Base-by-base conservation (phyloP, 2,797 vertebrate genomes). In the Tenualosa thibaudeaui region DNA sequence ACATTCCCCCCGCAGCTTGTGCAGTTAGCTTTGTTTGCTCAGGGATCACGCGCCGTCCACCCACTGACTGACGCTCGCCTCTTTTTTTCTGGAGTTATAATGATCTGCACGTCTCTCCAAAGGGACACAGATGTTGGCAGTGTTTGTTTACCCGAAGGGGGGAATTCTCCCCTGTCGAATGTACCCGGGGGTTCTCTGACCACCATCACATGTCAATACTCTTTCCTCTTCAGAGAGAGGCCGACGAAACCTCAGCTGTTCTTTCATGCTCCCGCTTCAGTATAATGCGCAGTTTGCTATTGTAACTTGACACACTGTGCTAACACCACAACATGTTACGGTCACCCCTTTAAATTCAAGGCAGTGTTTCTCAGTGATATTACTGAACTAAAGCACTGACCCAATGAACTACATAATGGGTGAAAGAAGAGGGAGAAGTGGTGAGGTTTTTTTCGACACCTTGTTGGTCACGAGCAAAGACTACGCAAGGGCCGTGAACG, bases 11-110 rank as follows among this genome's bases (percentile, higher is more conserved):
- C 62, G 85, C 51, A 46, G 90, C 88, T 91, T 90, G 85, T 88
- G 91, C 88, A 54, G 93, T 85, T 92, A 51, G 85, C 88, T 89
- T 90, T 92, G 91, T 94, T 94, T 91, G 90, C 90, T 91, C 91
- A 88, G 58, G 84, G 86, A 89, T 93, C 93, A 93, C 91, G 90
- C 93, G 92, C 86, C 86, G 86, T 87, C 86, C 40, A 81, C 88
- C 90, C 84, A 83, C 86, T 40, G 90, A 6, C 71, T 82, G 89
- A 81, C 90, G 43, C 19, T 78, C 19, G 54, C 40, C 68, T 40
- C 82, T 86, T 62, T 81, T 81, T 89, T 89, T 90, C 89, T 91
- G 92, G 90, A 90, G 91, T 90, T 90, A 90, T 90, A 88, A 86
- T 90, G 58, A 83, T 87, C 88, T 90, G 43, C 75, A 87, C 87